Evolutionary conservation across 2,113 vertebrate species (phyloP).

Genomic region (Puma concolor): DNA sequence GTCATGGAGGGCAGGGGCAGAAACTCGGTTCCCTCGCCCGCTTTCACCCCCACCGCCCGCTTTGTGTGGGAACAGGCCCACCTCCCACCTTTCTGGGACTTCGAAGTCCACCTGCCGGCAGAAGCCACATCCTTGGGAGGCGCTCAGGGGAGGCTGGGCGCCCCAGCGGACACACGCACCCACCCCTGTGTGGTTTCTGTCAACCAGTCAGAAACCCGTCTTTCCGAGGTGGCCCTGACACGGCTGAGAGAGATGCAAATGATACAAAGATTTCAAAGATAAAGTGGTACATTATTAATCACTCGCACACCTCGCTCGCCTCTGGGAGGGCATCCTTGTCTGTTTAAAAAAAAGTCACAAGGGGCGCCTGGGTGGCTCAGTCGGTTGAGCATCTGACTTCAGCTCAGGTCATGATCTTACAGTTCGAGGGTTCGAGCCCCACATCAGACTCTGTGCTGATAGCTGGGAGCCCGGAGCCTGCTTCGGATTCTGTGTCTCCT

Average conservation of each 20-base stretch:
- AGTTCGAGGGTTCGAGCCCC: too few species aligned
- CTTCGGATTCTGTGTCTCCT: too few species aligned
- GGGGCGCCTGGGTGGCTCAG: too few species aligned
- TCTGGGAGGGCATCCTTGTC: not conserved
- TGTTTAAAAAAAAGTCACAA: not conserved
- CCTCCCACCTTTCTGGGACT: not conserved
- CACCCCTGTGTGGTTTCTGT: not conserved
- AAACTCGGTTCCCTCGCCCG: rapidly evolving
- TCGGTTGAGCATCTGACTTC: too few species aligned
- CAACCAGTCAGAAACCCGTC: not conserved
- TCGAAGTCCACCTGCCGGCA: not conserved
- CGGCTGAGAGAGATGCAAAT: not conserved
- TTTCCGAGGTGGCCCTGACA: not conserved
- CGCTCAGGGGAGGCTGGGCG: rapidly evolving
- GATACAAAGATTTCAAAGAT: not conserved
- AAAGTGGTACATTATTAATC: not conserved
- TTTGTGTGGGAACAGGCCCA: not conserved
- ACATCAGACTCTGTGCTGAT: too few species aligned
- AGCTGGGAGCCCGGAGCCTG: too few species aligned
- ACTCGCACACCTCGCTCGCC: not conserved
- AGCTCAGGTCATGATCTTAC: too few species aligned
- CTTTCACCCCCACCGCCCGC: too few species aligned
- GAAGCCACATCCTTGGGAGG: conserved; percentile 44
- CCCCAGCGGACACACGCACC: not conserved
- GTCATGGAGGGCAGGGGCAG: not conserved